Evolutionary conservation across 2,113 vertebrate species (phyloP).

Genomic region (Poicephalus meyeri): DNA sequence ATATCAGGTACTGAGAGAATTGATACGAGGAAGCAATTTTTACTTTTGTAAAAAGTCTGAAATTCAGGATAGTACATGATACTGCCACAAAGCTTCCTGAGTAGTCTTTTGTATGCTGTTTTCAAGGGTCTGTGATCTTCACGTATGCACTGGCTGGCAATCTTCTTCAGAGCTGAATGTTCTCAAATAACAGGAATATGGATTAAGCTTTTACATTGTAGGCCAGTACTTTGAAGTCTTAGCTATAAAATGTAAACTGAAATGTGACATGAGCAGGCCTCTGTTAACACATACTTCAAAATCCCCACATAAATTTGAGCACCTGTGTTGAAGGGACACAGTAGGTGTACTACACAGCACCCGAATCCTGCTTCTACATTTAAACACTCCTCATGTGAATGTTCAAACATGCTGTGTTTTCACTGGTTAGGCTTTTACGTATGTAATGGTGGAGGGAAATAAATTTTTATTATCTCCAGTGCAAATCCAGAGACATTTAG

Average conservation of each 20-base stretch:
- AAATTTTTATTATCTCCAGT: not conserved
- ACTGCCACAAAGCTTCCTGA: not conserved
- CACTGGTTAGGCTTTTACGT: not conserved
- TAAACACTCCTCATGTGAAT: not conserved
- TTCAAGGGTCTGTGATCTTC: not conserved
- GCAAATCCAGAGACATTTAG: not conserved
- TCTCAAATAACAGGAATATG: not conserved
- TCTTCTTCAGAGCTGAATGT: not conserved
- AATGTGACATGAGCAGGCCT: not conserved
- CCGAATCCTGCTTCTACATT: not conserved
- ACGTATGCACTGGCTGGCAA: not conserved
- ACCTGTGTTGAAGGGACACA: not conserved
- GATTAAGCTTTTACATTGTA: not conserved
- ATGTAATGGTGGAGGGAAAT: not conserved
- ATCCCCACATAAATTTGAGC: not conserved
- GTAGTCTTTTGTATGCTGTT: not conserved
- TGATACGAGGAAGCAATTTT: not conserved
- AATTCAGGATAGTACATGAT: not conserved
- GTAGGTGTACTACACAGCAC: not conserved
- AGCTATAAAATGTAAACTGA: not conserved
- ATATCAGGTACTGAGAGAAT: not conserved
- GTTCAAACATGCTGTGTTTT: not conserved
- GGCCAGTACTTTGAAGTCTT: not conserved
- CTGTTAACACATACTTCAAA: not conserved
- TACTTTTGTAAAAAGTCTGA: not conserved